phyloP scores from a whole-genome alignment of 2,113 vertebrate genomes.

The Neolamprologus tretocephalus region DNA sequence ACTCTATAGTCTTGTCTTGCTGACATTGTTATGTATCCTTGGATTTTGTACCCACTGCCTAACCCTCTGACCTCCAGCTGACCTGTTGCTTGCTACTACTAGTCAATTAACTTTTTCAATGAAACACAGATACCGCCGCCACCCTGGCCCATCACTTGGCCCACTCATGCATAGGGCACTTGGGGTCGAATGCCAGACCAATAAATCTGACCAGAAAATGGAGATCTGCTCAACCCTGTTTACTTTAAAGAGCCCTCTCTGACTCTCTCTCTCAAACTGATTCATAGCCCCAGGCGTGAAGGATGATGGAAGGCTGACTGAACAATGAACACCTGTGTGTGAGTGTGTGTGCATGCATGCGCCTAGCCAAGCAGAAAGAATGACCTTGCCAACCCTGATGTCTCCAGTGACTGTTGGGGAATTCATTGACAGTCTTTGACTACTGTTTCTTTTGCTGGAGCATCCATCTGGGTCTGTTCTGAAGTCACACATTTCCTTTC shows the following conservation, averaged over 20 bases:
- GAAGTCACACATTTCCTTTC: background rate
- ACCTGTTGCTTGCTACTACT: constrained; percentile 63
- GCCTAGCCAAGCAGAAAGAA: constrained; percentile 31
- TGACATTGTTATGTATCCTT: background rate
- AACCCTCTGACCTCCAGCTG: constrained; percentile 25
- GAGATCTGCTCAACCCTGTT: constrained; percentile 71
- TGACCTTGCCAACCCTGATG: constrained; percentile 52
- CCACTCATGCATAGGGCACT: constrained; percentile 67
- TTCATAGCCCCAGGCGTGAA: constrained; percentile 76
- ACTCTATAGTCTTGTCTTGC: background rate
- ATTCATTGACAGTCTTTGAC: constrained; percentile 1
- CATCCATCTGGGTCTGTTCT: background rate
- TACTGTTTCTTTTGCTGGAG: background rate
- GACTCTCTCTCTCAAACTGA: constrained; percentile 59
- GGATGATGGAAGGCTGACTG: constrained; percentile 75
- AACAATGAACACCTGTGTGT: constrained; percentile 73
- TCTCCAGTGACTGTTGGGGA: constrained; percentile 21
- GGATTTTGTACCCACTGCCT: background rate
- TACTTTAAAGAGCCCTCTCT: constrained; percentile 72
- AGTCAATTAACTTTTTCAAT: constrained; percentile 55
- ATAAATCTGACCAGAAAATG: constrained; percentile 77
- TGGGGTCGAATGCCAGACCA: constrained; percentile 60
- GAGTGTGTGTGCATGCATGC: constrained; percentile 14
- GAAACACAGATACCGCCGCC: constrained; percentile 16
- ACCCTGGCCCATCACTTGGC: constrained; percentile 50